Evolutionary conservation across 2,888 invertebrate genomes (phyloP).

Genomic region (Oligia latruncula): DNA sequence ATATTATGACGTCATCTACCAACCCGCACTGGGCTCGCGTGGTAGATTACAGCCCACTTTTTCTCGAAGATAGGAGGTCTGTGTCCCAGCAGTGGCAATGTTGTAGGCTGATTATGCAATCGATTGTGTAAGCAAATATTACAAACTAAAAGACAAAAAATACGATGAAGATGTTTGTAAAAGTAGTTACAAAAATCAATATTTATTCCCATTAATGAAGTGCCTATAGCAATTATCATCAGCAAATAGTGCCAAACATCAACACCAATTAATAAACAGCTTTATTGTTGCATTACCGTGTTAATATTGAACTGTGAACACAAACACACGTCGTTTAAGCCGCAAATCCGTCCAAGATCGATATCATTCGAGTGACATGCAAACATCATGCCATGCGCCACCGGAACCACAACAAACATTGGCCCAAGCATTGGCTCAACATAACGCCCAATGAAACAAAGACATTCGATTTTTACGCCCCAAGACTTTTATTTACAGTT

Average conservation of each 20-base stretch:
- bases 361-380: slow-evolving; percentile 52
- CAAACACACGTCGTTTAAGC: slow-evolving; percentile 27
- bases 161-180: no score
- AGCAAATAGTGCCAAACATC: slow-evolving; percentile 4
- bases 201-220: not conserved
- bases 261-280: slow-evolving; percentile 6
- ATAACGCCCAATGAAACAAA: slow-evolving; percentile 36
- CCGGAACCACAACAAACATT: slow-evolving; percentile 10
- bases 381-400: slow-evolving; percentile 44
- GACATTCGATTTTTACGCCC: slow-evolving; percentile 7
- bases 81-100: no score
- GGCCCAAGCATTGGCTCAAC: slow-evolving; percentile 12
- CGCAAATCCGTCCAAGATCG: slow-evolving; percentile 46
- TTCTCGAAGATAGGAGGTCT: no score
- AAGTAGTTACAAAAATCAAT: no score
- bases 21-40: no score
- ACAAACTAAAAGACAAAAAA: no score
- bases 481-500: slow-evolving; percentile 10
- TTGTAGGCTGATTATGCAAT: no score
- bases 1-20: no score
- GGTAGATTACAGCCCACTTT: no score
- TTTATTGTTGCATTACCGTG: slow-evolving; percentile 17
- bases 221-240: not conserved
- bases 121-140: no score
- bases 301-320: slow-evolving; percentile 26